Evolutionary conservation across 2,113 vertebrate species (phyloP), one percentile per base, ranked within the genome.

Genomic region (Zingel zingel): DNA sequence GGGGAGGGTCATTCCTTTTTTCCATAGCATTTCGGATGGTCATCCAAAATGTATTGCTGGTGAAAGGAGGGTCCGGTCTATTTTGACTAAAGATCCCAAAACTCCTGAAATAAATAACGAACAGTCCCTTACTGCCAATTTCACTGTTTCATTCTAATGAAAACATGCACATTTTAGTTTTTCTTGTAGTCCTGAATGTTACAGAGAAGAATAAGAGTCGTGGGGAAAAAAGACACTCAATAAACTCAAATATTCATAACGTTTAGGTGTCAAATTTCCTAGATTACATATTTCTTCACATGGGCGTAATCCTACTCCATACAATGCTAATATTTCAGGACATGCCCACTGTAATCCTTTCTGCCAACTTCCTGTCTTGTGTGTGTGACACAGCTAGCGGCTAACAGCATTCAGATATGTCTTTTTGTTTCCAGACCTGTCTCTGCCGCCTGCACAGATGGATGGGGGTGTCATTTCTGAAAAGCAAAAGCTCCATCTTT

Each of bases 401-500:
- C 74, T 19, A 45, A 78, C 57, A 69, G 27, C 59, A 13, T 21
- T 66, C 57, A 79, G 2, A 45, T 77, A 18, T 68, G 27, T 67
- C 39, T 56, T 63, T 72, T 51, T 30, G 39, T 66, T 67, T 57
- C 61, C 45, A 47, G n/a, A 48, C 61, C 75, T 8, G 59, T 59
- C 56, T 59, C 13, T 36, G 73, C 65, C 57, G 56, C 33, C 58
- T 39, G 19, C 13, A 30, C 47, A 76, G 76, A 83, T 51, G 56
- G 65, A 86, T 59, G 58, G 2, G 19, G 43, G 16, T 48, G 57
- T 88, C 56, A 71, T 65, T 71, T 50, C 27, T 66, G 62, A 59
- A 56, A 72, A 77, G 82, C 45, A 74, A 80, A 80, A 67, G 43
- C 72, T 72, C 21, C 14, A n/a, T 82, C 30, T 77, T 82, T 61